phyloP scores from a whole-genome alignment of 2,113 vertebrate genomes.

The Psephotus haematonotus region DNA sequence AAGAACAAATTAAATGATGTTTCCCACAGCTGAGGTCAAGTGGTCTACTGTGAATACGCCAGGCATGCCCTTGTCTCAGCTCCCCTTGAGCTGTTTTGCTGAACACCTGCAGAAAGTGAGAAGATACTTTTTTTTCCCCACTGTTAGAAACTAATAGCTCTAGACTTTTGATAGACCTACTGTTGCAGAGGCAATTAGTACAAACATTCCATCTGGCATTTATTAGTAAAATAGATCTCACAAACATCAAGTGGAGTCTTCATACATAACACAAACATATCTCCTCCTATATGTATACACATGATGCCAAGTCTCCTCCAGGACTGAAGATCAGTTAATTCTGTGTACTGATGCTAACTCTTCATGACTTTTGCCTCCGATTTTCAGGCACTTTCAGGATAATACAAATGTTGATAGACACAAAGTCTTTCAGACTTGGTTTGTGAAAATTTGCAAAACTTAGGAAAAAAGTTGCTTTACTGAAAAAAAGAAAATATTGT shows the following conservation, averaged over 20 bases:
- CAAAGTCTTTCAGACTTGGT: not conserved
- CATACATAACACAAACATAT: not conserved
- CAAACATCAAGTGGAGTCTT: not conserved
- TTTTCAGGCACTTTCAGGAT: not conserved
- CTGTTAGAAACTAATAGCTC: not conserved
- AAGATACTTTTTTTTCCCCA: fast-evolving
- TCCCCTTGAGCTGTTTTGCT: not conserved
- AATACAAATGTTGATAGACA: not conserved
- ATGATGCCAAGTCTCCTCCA: not conserved
- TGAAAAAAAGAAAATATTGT: not conserved
- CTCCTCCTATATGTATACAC: not conserved
- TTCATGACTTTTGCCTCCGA: not conserved
- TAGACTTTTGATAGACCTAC: not conserved
- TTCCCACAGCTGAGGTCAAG: not conserved
- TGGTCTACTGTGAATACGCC: not conserved
- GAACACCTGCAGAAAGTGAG: not conserved
- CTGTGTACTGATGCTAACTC: not conserved
- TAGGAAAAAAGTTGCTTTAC: constrained; percentile 28
- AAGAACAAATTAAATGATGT: not conserved
- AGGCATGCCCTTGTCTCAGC: not conserved
- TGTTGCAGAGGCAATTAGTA: not conserved
- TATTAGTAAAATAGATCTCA: not conserved
- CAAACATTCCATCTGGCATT: not conserved
- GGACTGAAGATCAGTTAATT: not conserved
- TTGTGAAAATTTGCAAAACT: not conserved